Conservation (phyloP, 64 coral and sea anemone species). For the Actinia tenebrosa region DNA sequence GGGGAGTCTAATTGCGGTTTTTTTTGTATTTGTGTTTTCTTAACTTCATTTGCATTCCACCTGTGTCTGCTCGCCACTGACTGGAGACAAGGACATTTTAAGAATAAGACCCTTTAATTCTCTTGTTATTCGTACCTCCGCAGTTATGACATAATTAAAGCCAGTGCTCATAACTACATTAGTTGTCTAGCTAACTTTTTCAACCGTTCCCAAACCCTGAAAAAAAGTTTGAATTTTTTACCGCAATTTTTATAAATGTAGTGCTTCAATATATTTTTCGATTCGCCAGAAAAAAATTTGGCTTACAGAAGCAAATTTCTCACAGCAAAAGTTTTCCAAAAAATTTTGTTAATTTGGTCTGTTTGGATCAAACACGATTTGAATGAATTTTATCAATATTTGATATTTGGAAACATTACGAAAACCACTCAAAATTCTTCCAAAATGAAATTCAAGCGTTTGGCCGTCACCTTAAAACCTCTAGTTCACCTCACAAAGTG, state of each 20-base stretch:
- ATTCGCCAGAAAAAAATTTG: neutral
- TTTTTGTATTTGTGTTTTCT: neutral
- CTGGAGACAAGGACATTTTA: neutral
- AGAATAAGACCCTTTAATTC: slow-evolving; percentile 8
- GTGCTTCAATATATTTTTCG: neutral
- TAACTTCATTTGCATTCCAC: neutral
- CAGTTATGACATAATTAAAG: slow-evolving; percentile 1
- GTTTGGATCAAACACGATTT: neutral
- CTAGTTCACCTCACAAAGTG: neutral
- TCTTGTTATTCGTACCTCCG: neutral
- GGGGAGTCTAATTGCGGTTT: neutral
- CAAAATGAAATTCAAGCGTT: neutral
- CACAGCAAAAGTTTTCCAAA: neutral
- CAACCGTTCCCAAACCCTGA: no score
- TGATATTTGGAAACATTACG: neutral
- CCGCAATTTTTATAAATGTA: neutral
- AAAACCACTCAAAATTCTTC: neutral
- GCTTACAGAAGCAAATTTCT: neutral
- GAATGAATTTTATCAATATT: neutral
- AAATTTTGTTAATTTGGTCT: neutral
- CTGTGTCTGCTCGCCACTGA: neutral
- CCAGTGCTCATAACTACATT: neutral
- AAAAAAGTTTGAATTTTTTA: no score
- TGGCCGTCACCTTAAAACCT: neutral
- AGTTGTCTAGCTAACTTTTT: no score